Percentiles rank a stretch among this genome's conserved stretches.
phyloP scores from a whole-genome alignment of 2,113 vertebrate species.

The Spea bombifrons region DNA sequence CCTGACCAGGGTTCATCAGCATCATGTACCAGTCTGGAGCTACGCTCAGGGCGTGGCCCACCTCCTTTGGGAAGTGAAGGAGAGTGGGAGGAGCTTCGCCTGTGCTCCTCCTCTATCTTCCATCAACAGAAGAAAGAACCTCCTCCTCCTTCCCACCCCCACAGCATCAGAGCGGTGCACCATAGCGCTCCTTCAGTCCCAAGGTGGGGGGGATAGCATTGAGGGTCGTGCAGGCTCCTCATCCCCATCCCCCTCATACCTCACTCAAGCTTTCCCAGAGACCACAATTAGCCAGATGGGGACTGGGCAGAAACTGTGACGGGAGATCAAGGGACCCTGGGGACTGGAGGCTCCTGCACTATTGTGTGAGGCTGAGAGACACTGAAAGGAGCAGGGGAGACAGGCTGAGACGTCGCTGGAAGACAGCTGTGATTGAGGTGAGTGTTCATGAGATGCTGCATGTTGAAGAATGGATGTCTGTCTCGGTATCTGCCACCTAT shows the following conservation, averaged over 20 bases:
- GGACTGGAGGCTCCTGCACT: conserved; percentile 36
- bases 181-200: conserved; percentile 30
- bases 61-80: conserved; percentile 24
- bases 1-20: conserved; percentile 31
- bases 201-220: conserved; percentile 14
- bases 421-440: conserved; percentile 24
- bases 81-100: conserved; percentile 9
- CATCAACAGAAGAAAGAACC: conserved; percentile 24
- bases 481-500: neutral
- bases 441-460: neutral
- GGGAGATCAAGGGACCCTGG: conserved; percentile 8
- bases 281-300: conserved; percentile 32
- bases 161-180: conserved; percentile 29
- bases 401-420: conserved; percentile 9
- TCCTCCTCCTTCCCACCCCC: conserved; percentile 14
- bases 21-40: neutral
- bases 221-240: conserved; percentile 18
- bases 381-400: conserved; percentile 20
- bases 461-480: neutral
- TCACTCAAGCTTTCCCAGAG: neutral
- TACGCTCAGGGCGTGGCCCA: conserved; percentile 33
- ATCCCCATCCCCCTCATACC: conserved; percentile 17
- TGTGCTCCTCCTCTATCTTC: conserved; percentile 11
- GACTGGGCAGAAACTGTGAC: conserved; percentile 23
- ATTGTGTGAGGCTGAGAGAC: conserved; percentile 28